Evolutionary conservation across 2,888 invertebrate genomes (phyloP).

Genomic region (Nymphalis c-album): DNA sequence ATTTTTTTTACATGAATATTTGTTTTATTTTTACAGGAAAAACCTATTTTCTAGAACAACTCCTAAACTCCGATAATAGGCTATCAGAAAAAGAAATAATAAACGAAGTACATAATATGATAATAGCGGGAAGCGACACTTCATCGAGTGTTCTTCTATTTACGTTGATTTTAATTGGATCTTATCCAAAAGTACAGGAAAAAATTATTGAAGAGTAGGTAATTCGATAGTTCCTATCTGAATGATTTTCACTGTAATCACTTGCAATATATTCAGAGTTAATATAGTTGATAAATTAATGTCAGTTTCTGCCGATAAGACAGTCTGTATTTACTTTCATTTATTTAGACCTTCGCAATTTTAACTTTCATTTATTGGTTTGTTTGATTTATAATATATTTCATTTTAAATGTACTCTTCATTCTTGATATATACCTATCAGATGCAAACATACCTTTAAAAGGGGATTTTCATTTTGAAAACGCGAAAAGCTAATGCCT

Average conservation of each 20-base stretch:
- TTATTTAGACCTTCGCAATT: background rate
- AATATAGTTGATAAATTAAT: too few species aligned
- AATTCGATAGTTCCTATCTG: background rate
- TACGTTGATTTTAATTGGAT: background rate
- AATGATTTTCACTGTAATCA: background rate
- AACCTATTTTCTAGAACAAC: background rate
- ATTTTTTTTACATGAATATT: background rate
- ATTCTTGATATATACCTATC: too few species aligned
- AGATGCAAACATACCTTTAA: too few species aligned
- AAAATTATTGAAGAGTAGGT: slow-evolving; percentile 1
- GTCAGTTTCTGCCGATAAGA: background rate
- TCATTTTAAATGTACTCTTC: too few species aligned
- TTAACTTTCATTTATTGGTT: too few species aligned
- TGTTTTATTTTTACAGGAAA: background rate
- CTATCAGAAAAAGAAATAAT: slow-evolving; percentile 39
- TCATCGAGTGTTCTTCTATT: slow-evolving; percentile 45
- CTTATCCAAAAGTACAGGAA: background rate
- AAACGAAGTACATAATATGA: slow-evolving; percentile 65
- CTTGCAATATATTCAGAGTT: too few species aligned
- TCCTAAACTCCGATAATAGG: background rate
- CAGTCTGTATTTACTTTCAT: background rate
- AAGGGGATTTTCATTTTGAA: too few species aligned
- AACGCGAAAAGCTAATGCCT: too few species aligned
- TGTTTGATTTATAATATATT: too few species aligned
- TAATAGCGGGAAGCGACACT: slow-evolving; percentile 70